Evolutionary conservation across 2,888 invertebrate genomes (phyloP).

Genomic region (Mantis religiosa): DNA sequence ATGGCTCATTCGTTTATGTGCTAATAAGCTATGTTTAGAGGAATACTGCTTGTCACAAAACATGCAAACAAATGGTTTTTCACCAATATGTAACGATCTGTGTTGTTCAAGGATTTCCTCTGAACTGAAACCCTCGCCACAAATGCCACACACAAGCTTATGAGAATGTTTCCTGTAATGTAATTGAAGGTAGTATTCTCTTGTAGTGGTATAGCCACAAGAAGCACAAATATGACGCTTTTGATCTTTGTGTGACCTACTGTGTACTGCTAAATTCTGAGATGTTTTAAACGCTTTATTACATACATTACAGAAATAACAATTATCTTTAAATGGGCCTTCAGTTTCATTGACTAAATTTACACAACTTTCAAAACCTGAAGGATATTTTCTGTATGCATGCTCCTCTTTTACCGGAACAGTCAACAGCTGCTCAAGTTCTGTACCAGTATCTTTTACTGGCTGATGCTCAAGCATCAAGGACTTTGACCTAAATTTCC

Average conservation of each 20-base stretch:
- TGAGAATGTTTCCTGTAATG: conserved; percentile 51
- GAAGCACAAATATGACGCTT: neutral
- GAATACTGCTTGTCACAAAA: conserved; percentile 38
- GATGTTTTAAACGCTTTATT: conserved; percentile 32
- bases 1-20: neutral
- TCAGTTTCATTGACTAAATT: neutral
- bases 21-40: conserved; percentile 35
- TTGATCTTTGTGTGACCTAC: neutral
- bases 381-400: neutral
- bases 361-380: neutral
- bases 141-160: conserved; percentile 38
- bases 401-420: neutral
- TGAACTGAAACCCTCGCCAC: conserved; percentile 32
- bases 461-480: neutral
- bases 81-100: conserved; percentile 27
- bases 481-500: neutral
- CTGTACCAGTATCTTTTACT: neutral
- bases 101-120: conserved; percentile 35
- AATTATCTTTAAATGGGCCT: neutral
- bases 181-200: conserved; percentile 29
- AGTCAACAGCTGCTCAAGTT: neutral
- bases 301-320: conserved; percentile 31
- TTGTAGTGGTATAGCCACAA: conserved; percentile 24
- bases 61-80: conserved; percentile 36
- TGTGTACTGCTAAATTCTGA: conserved; percentile 16